Evolutionary conservation across 53 echinoderm and acorn worm species (phyloP), one percentile per base, ranked within the genome.

Genomic region (Astropecten irregularis): DNA sequence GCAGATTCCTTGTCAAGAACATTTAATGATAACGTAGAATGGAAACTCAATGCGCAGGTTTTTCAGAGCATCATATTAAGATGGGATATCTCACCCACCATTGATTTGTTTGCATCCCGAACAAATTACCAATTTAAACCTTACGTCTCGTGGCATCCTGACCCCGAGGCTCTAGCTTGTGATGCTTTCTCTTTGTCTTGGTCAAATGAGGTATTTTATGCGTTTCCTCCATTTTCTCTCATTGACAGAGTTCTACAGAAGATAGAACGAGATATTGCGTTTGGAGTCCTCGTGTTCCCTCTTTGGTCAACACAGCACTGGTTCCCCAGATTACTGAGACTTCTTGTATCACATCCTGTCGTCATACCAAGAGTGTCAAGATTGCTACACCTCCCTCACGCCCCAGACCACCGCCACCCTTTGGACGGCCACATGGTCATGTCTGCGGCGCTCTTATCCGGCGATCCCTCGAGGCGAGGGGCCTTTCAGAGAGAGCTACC

Each of bases 191-290:
- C 68, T 21, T 40, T 68, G 15, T 68, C 68, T 20, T 44, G 44
- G 68, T 40, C 46, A 19, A 27, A 40, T 18, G 40, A 68, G 7
- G 40, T 68, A 23, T 10, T 68, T 40, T 68, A 44, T 68, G 68
- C 68, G 5, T 68, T 68, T 40, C 68, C 40, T 40, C 68, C 46
- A 19, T 68, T 44, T 42, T 16, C 26, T 22, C 40, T 68, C 42
- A 68, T 68, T 68, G 68, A 68, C 68, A 68, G 49, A 46, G 69
- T 69, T 13, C 9, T 69, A 1, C 50, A 49, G 49, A 69, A 69
- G 30, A 47, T 69, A 10, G 68, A 69, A 47, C 1, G 13, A 0
- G 50, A 69, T 29, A 9, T 11, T 9, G 28, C 69, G 10, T 48
- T 31, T 20, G 31, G 69, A 0, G 28, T 49, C 15, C 16, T 69